Conservation (phyloP, 92 coral and sea anemone genomes). For the Muricea muricata region DNA sequence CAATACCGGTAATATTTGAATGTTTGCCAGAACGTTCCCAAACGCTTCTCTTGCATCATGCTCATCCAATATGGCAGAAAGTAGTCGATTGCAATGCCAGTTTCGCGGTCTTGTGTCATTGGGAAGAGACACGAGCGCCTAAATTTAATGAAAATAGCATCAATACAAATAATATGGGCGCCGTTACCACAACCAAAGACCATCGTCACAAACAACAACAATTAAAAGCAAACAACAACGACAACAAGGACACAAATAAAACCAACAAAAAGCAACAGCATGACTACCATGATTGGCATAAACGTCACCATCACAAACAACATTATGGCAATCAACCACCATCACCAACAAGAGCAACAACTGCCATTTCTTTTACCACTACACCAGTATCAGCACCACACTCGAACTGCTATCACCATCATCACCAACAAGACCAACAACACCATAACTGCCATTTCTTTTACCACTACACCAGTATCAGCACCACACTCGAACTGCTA, state of each 20-base stretch:
- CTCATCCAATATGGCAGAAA: constrained; percentile 3
- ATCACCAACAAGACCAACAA: background rate
- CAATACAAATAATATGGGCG: background rate
- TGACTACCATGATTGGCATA: no score
- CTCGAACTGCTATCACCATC: background rate
- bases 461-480: background rate
- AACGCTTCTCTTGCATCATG: constrained; percentile 5
- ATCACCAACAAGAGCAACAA: background rate
- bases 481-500: background rate
- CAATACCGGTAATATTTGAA: constrained; percentile 27
- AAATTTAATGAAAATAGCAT: background rate
- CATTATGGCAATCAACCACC: no score
- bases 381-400: background rate
- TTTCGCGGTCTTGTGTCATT: background rate
- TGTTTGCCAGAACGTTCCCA: constrained; percentile 27
- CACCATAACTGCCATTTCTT: background rate
- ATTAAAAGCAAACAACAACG: background rate
- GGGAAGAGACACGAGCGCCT: constrained; percentile 22
- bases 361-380: background rate
- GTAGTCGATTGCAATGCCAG: constrained; percentile 1
- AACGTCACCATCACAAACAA: no score
- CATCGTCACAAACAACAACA: background rate
- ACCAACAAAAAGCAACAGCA: background rate
- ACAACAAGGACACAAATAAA: background rate
- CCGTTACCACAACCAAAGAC: background rate